Evolutionary conservation across 1,140 invertebrate species (phyloP), one percentile per base, ranked within the genome.

Genomic region (Brachionus rubens): DNA sequence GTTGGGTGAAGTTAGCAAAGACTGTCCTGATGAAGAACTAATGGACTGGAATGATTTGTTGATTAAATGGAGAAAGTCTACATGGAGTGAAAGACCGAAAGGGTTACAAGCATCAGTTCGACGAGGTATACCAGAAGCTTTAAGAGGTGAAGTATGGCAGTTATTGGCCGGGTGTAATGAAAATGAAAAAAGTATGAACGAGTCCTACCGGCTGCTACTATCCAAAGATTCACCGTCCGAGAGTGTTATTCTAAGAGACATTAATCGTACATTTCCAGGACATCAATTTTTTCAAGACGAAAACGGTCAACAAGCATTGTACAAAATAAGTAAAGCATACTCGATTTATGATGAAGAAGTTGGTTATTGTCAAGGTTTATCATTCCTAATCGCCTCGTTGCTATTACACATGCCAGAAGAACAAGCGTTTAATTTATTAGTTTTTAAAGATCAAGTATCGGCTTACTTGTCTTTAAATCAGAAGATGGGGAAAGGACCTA

Each of bases 341-440:
- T 93, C 96, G 24, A 91, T 98, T 2, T 93, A 95, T 84, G 96
- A 99, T 83, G 89, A 91, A 78, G 96, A 99, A 86, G 92, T 99
- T 78, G 93, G 94, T 36, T 99, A 99, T 85, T 99, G 96, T 84
- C 97, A 99, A 86, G 96, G 96, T 24, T 87, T 98, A 24, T 97
- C 94, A 83, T 99, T 99, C 83, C 86, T 99, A 43, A 93, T 93
- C 67, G 96, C 96, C 78, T 93, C 94, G 77, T 86, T 99, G 56
- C 85, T 99, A 12, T 86, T 99, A 76, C 96, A 98, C 86, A 98
- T 99, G 94, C 96, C 96, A 0, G 96, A 99, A 87, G 96, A 99
- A 83, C 94, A 99, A 88, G 94, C 96, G 0, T 99, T 99, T 84
- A 94, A 92, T 84, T 90, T 99, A 4, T 83, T 99, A 46, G n/a